phyloP scores from a whole-genome alignment of 2,113 vertebrate genomes.

The Perca fluviatilis region DNA sequence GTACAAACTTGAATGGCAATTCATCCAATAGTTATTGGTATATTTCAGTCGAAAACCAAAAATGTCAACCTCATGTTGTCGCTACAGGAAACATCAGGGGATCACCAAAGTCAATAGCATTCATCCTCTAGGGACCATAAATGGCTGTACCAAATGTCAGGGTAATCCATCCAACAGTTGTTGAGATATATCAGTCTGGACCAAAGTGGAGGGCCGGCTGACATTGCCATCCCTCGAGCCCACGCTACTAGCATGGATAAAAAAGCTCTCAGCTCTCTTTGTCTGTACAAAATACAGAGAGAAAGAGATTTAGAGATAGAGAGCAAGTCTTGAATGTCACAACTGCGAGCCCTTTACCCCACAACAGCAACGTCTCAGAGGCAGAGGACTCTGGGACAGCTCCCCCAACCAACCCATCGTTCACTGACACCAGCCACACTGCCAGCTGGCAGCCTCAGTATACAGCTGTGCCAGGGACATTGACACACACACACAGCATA shows the following conservation, averaged over 20 bases:
- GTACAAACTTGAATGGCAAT: background rate
- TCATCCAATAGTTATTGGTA: background rate
- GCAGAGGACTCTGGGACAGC: conserved; percentile 13
- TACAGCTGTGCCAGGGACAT: conserved; percentile 67
- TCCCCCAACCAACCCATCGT: conserved; percentile 22
- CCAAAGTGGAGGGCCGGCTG: background rate
- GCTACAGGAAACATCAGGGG: background rate
- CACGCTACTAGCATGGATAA: background rate
- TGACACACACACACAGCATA: conserved; percentile 16
- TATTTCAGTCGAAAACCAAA: background rate
- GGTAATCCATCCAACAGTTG: background rate
- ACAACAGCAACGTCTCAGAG: conserved; percentile 33
- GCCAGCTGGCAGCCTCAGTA: conserved; percentile 64
- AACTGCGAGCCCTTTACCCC: conserved; percentile 26
- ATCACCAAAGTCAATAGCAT: background rate
- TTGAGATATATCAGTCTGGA: background rate
- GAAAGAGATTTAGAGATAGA: background rate
- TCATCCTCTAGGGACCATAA: background rate
- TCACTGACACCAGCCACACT: conserved; percentile 48
- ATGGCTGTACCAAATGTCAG: background rate
- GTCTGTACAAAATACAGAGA: background rate
- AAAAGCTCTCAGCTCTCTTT: background rate
- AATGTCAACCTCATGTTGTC: background rate
- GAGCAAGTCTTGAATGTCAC: conserved; percentile 15
- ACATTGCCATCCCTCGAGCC: background rate